Percentiles rank a stretch among this genome's conserved stretches.
phyloP scores from a whole-genome alignment of 2,113 vertebrate genomes.

The Edolisoma coerulescens region DNA sequence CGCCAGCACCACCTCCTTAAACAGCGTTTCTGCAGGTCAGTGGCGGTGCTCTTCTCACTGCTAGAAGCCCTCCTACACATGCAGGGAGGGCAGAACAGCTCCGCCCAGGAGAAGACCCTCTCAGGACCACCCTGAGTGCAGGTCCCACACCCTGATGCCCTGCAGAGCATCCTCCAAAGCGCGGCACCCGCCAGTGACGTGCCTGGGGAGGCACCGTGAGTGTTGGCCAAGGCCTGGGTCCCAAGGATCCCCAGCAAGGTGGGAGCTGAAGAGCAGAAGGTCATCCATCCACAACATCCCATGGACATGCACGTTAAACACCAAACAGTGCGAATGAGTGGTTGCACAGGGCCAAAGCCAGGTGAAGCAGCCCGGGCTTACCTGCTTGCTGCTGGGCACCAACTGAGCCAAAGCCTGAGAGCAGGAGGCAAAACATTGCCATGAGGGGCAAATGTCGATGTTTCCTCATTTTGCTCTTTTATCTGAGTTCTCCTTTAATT shows the following conservation, averaged over 20 bases:
- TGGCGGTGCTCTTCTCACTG: background rate
- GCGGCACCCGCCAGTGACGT: fast-evolving
- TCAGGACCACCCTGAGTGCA: background rate
- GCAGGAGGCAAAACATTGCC: slow-evolving; percentile 74
- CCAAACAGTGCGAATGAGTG: fast-evolving
- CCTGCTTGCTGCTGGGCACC: slow-evolving; percentile 74
- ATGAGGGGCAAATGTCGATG: slow-evolving; percentile 61
- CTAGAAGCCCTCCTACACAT: background rate
- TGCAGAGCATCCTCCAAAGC: background rate
- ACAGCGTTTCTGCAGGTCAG: background rate
- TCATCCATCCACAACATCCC: background rate
- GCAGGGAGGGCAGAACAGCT: background rate
- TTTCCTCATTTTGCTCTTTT: slow-evolving; percentile 78
- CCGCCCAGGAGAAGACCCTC: background rate
- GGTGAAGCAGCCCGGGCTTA: slow-evolving; percentile 6
- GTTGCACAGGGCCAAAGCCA: background rate
- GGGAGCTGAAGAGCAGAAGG: background rate
- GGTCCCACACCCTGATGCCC: background rate
- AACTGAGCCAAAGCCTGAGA: slow-evolving; percentile 69
- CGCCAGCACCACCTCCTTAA: background rate
- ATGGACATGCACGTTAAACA: background rate
- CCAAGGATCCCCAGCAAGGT: background rate
- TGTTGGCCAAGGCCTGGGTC: background rate
- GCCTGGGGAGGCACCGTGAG: background rate
- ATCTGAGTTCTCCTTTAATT: background rate